These are phyloP conservation scores for Synanceia verrucosa DNA, from an alignment of 2,797 vertebrate genomes.

Conservation along the genomic window DNA sequence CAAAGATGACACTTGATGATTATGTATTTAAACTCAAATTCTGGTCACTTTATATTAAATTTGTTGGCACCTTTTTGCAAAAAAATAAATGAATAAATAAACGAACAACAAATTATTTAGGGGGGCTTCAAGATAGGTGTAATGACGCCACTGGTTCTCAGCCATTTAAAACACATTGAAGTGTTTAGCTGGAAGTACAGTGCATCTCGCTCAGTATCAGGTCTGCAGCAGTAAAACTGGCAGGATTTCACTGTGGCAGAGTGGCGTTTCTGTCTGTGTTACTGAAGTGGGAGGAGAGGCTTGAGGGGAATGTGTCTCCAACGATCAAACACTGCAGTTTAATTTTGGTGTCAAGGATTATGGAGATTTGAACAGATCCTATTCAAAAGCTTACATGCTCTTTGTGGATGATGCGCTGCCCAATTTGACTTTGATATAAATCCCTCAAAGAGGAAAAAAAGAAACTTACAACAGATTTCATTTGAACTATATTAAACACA, in stretches of 20 bases:
- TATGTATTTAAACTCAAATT: too few relatives aligned
- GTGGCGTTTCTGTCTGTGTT: conserved; percentile 20
- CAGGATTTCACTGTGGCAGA: neutral
- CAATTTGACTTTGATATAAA: conserved; percentile 69
- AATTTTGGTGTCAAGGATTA: conserved; percentile 74
- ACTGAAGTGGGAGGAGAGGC: conserved; percentile 50
- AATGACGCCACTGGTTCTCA: neutral
- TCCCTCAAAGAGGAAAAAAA: conserved; percentile 44
- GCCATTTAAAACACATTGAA: neutral
- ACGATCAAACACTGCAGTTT: conserved; percentile 61
- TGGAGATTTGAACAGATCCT: conserved; percentile 61
- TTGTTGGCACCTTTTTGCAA: too few relatives aligned
- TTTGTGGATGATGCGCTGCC: conserved; percentile 56
- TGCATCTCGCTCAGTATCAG: neutral
- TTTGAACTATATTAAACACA: conserved; percentile 29
- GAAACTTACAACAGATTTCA: conserved; percentile 32
- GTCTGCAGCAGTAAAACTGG: conserved; percentile 8
- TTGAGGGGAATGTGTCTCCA: conserved; percentile 39
- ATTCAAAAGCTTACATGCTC: conserved; percentile 64
- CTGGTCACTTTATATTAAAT: too few relatives aligned
- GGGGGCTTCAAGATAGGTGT: neutral
- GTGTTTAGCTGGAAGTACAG: neutral
- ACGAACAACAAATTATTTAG: too few relatives aligned
- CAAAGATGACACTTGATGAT: too few relatives aligned
- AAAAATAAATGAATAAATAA: too few relatives aligned